Evolutionary conservation across 2,113 vertebrate genomes (phyloP).

Genomic region (Addax nasomaculatus): DNA sequence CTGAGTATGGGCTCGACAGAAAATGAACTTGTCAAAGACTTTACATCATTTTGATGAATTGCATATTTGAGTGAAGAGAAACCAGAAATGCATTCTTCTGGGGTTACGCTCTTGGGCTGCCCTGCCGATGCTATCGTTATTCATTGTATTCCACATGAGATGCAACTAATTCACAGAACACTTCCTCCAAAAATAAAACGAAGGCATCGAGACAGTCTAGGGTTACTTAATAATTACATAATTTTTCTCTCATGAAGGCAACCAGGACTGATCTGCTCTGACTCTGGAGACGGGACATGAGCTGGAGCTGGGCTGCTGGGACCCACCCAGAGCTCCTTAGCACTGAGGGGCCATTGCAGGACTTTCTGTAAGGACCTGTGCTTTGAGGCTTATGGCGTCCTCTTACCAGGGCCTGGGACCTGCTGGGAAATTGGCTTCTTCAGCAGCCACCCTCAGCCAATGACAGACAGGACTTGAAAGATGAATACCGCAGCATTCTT

Average conservation of each 20-base stretch:
- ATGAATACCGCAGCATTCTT: background rate
- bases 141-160: background rate
- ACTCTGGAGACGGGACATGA: background rate
- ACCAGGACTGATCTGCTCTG: background rate
- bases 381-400: background rate
- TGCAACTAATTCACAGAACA: background rate
- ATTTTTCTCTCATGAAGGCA: background rate
- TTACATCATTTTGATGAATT: constrained; percentile 11
- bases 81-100: background rate
- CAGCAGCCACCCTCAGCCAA: background rate
- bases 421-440: background rate
- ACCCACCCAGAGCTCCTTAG: too few relatives aligned
- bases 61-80: constrained; percentile 27
- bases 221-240: background rate
- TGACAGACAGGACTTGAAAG: background rate
- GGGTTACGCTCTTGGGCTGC: background rate
- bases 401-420: background rate
- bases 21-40: constrained; percentile 27
- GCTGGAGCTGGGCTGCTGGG: background rate
- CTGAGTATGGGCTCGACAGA: background rate
- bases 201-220: background rate
- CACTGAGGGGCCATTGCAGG: accelerated
- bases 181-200: background rate
- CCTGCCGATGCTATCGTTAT: background rate
- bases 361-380: background rate